Evolutionary conservation across 2,113 vertebrate genomes (phyloP), one percentile per base, ranked within the genome.

Genomic region (Datnioides undecimradiatus): DNA sequence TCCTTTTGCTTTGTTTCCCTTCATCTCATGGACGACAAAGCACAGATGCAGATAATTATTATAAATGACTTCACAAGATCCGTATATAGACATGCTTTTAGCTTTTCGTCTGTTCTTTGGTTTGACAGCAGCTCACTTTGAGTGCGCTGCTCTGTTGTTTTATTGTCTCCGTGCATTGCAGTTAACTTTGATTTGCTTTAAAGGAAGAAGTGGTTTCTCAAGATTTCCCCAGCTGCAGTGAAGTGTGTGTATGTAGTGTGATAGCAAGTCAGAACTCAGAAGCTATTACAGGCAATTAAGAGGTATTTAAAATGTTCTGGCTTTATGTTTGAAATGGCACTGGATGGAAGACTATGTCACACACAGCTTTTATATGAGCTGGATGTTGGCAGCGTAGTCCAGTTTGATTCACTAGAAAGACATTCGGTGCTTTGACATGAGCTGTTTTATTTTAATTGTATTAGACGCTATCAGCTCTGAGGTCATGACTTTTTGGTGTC

Each of bases 41-140:
- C 64, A 41, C 31, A 62, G 68, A 82, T 46, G n/a, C 45, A 74
- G 55, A 86, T 60, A 68, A 46, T 83, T 67, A 62, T 78, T 64
- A 69, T 73, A 82, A 79, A 58, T 57, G 71, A 73, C 71, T 66
- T 34, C 0, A 41, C 63, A 48, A 71, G 11, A 57, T 83, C 46
- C 45, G 79, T 70, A 77, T 82, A 82, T 77, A 66, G 84, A 67
- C 66, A 71, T 36, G 54, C 83, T 80, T 85, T 85, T 59, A 74
- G 86, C 64, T 78, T 36, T 36, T 17, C 6, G 2, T 75, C n/a
- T 54, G 38, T 75, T 73, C 55, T 63, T n/a, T 11, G 1, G 11
- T 55, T 27, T 82, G 85, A 86, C 78, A 73, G 59, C 52, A 7
- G 55, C 74, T 49, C 60, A 36, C 51, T 81, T 68, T 76, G 57